Conservation (phyloP, 1,140 invertebrate genomes). For the Leptopilina clavipes region DNA sequence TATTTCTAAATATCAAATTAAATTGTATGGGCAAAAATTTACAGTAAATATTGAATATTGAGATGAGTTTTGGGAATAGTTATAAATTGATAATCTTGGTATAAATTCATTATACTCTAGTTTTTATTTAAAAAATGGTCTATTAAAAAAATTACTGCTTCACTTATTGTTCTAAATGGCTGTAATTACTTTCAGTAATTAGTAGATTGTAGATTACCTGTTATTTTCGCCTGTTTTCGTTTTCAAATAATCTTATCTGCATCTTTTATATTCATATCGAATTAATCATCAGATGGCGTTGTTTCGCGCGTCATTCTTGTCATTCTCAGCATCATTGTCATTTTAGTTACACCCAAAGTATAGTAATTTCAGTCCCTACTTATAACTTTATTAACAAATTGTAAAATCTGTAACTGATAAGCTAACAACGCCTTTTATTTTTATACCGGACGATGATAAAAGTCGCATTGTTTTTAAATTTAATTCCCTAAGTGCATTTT, state of each 20-base stretch:
- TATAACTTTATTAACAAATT: not conserved
- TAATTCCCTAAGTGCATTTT: not conserved
- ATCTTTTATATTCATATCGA: not conserved
- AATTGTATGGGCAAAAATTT: too few species aligned
- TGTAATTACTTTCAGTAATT: slow-evolving; percentile 3
- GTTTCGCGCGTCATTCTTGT: slow-evolving; percentile 10
- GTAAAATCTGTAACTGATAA: slow-evolving; percentile 1
- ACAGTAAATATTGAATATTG: too few species aligned
- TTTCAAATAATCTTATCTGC: not conserved
- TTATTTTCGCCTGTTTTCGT: not conserved
- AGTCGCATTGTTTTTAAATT: slow-evolving; percentile 8
- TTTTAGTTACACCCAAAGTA: not conserved
- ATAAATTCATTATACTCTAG: too few species aligned
- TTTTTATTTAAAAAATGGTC: too few species aligned
- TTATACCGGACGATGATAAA: not conserved
- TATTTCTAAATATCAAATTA: too few species aligned
- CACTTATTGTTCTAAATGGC: not conserved
- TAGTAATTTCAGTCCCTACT: not conserved
- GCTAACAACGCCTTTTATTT: not conserved
- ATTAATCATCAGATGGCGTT: slow-evolving; percentile 27
- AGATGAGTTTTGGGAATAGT: too few species aligned
- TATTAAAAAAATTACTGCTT: not conserved
- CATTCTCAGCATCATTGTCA: not conserved
- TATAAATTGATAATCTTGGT: too few species aligned
- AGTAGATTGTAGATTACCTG: not conserved